A percentile compares a stretch with the other conserved stretches of the same genome.
phyloP scores from a whole-genome alignment of 2,888 invertebrate genomes.

The Prosopocoilus inquinatus region DNA sequence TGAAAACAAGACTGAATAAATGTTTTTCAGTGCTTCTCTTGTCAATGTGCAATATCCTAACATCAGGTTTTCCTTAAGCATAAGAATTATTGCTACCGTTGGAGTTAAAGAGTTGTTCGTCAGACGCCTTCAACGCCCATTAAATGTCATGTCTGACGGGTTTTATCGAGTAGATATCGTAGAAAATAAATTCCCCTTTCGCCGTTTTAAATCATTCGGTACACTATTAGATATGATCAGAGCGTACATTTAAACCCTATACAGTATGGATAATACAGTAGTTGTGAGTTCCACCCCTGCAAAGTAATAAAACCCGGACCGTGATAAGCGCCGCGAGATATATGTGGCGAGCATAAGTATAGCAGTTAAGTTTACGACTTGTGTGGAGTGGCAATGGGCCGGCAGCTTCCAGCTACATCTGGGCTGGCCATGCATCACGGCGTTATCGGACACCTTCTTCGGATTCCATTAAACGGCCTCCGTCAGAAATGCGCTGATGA shows the following conservation, averaged over 20 bases:
- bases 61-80: no score
- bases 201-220: no score
- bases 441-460: constrained; percentile 25
- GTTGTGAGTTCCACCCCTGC: constrained; percentile 25
- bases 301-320: constrained; percentile 17
- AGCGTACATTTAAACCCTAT: neutral
- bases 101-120: no score
- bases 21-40: no score
- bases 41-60: no score
- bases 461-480: constrained; percentile 27
- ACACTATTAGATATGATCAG: neutral
- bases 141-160: no score
- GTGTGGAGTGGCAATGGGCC: constrained; percentile 25
- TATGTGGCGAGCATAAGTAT: constrained; percentile 27
- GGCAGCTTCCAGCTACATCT: constrained; percentile 25
- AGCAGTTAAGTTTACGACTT: constrained; percentile 25
- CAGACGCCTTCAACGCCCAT: no score
- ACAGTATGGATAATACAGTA: neutral
- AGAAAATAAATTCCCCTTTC: no score
- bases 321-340: constrained; percentile 26
- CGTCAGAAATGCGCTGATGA: constrained; percentile 18
- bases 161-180: no score
- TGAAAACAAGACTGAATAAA: no score
- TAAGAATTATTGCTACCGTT: no score
- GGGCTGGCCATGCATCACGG: constrained; percentile 23